These are phyloP conservation scores for Hydrotaea diabolus DNA, from an alignment of 2,888 invertebrate species.

Conservation along the genomic window DNA sequence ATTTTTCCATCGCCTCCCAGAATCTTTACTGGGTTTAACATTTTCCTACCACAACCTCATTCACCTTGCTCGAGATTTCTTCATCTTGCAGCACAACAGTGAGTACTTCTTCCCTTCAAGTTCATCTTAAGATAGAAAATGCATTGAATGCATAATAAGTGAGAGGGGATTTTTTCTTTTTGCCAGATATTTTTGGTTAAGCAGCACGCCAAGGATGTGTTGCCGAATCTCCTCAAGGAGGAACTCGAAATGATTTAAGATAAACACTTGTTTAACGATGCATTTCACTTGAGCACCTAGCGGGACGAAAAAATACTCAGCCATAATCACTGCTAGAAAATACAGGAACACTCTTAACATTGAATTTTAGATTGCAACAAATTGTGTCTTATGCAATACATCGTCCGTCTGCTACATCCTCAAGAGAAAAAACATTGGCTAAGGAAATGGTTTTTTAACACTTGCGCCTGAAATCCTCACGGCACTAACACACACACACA, in stretches of 20 bases:
- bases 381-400: neutral
- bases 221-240: neutral
- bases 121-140: constrained; percentile 22
- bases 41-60: no score
- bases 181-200: neutral
- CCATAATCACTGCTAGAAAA: neutral
- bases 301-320: neutral
- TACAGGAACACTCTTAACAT: constrained; percentile 10
- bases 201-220: neutral
- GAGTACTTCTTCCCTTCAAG: neutral
- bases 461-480: neutral
- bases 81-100: neutral
- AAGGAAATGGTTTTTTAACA: constrained; percentile 21
- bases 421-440: neutral
- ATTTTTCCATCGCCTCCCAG: neutral
- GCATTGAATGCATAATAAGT: constrained; percentile 53
- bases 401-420: neutral
- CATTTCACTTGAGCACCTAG: neutral
- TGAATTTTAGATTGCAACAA: constrained; percentile 20
- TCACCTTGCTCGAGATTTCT: neutral
- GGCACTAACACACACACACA: neutral
- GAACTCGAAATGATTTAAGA: constrained; percentile 31
- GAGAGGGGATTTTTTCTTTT: constrained; percentile 40
- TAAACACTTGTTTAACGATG: constrained; percentile 28
- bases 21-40: neutral